Percentiles rank a stretch among this genome's conserved stretches.
Conservation (phyloP, 2,888 invertebrate genomes). For the Chymomyza procnemis region DNA sequence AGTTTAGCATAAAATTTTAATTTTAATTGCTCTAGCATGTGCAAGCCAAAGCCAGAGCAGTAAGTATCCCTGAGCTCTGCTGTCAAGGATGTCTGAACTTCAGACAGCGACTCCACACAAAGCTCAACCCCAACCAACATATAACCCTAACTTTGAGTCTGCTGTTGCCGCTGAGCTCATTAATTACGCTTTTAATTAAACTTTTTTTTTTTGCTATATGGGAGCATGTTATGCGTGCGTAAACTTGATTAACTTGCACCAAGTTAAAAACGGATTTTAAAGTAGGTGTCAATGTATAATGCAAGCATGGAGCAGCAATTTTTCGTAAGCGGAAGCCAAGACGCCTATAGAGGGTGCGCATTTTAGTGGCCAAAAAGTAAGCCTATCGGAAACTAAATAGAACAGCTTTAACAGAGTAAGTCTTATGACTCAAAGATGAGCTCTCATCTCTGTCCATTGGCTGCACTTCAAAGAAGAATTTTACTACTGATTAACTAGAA, state of each 20-base stretch:
- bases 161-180: constrained; percentile 31
- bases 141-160: neutral
- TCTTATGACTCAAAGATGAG: too few relatives aligned
- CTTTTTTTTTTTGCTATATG: constrained; percentile 37
- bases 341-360: too few relatives aligned
- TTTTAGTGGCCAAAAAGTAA: too few relatives aligned
- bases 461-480: too few relatives aligned
- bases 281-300: constrained; percentile 64
- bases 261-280: constrained; percentile 15
- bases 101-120: neutral
- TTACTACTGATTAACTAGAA: too few relatives aligned
- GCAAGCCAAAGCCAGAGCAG: constrained; percentile 57
- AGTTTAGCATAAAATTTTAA: constrained; percentile 72
- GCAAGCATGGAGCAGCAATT: constrained; percentile 19
- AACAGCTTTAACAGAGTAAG: too few relatives aligned
- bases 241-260: constrained; percentile 65
- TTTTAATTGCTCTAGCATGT: constrained; percentile 69
- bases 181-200: constrained; percentile 73
- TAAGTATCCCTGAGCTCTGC: neutral
- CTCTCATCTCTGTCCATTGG: too few relatives aligned
- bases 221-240: constrained; percentile 54
- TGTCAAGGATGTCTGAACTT: neutral
- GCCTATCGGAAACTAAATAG: too few relatives aligned
- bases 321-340: neutral
- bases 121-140: neutral